A percentile compares a stretch with the other conserved stretches of the same genome.
These are phyloP conservation scores for Strigamia crassipes DNA, from an alignment of 2,888 invertebrate genomes.

Conservation along the genomic window DNA sequence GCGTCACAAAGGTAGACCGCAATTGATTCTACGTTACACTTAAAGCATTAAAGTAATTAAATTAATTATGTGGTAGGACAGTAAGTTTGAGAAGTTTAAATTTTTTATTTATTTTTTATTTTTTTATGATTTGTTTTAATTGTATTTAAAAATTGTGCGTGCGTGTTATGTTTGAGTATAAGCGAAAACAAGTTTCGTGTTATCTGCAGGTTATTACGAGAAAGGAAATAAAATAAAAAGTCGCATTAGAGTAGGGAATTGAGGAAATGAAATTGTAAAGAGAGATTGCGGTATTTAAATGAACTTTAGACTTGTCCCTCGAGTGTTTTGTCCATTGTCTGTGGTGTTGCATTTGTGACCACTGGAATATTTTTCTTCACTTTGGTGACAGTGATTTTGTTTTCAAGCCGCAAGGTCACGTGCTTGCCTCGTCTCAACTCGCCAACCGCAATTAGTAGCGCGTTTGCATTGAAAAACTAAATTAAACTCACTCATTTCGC, in stretches of 20 bases:
- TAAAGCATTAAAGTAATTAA: too few relatives aligned
- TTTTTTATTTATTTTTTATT: too few relatives aligned
- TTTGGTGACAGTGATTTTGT: neutral
- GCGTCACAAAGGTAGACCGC: too few relatives aligned
- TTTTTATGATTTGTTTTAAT: too few relatives aligned
- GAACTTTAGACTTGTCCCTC: neutral
- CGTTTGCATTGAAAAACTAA: neutral
- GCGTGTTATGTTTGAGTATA: too few relatives aligned
- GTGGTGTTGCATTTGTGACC: neutral
- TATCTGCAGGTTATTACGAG: too few relatives aligned
- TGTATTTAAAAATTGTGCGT: too few relatives aligned
- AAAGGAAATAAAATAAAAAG: neutral
- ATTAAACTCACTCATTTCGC: neutral
- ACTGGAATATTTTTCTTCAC: neutral
- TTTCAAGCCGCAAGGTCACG: neutral
- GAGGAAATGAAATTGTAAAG: slow-evolving; percentile 11
- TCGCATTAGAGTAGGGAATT: neutral
- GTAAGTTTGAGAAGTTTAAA: too few relatives aligned
- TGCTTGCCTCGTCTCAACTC: neutral
- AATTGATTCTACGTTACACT: too few relatives aligned
- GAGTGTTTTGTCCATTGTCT: slow-evolving; percentile 10
- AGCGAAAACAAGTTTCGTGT: too few relatives aligned
- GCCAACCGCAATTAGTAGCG: neutral
- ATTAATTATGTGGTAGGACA: too few relatives aligned
- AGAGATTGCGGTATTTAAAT: neutral